These are phyloP conservation scores for Gymnorhina tibicen DNA, from an alignment of 2,113 vertebrate species.

Conservation along the genomic window DNA sequence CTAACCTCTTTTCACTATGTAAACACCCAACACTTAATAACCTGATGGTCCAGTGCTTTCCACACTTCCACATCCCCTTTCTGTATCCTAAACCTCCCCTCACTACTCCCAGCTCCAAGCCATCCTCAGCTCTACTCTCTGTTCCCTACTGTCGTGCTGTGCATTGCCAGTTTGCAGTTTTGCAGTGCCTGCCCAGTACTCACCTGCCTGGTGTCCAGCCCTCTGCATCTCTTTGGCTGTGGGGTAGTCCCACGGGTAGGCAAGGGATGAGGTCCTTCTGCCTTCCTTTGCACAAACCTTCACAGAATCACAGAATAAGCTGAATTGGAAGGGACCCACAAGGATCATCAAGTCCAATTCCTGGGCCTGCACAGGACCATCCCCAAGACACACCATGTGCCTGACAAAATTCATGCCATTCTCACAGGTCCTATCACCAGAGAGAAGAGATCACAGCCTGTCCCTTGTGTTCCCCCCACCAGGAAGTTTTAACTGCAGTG, in stretches of 20 bases:
- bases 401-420: neutral
- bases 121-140: neutral
- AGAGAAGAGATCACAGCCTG: neutral
- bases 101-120: neutral
- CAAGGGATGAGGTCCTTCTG: neutral
- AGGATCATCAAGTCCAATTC: neutral
- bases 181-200: neutral
- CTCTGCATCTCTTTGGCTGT: neutral
- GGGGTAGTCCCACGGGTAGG: neutral
- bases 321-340: neutral
- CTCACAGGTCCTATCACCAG: fast-evolving
- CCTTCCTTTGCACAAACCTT: neutral
- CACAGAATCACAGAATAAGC: neutral
- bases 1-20: neutral
- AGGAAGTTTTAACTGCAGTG: fast-evolving
- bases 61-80: neutral
- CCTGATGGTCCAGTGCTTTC: neutral
- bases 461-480: fast-evolving
- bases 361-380: neutral
- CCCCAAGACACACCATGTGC: neutral
- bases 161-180: neutral
- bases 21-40: neutral
- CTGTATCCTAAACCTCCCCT: neutral
- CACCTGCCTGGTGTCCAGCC: neutral
- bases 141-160: fast-evolving